phyloP scores from a whole-genome alignment of 2,888 invertebrate species.

The Melanostoma mellinum region DNA sequence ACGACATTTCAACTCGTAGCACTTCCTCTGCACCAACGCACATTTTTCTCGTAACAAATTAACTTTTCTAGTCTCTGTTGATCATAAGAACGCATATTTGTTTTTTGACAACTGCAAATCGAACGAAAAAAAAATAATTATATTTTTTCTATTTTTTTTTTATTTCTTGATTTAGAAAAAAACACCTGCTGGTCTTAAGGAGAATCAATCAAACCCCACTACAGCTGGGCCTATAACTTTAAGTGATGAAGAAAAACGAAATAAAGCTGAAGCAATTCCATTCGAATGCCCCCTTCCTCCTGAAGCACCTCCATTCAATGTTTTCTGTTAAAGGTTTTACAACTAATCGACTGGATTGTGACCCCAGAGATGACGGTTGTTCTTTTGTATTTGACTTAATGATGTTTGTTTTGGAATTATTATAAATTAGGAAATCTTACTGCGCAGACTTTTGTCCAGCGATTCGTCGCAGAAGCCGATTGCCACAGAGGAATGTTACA shows the following conservation, averaged over 20 bases:
- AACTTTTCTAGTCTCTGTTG: no score
- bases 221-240: slow-evolving; percentile 46
- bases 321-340: no score
- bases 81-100: background rate
- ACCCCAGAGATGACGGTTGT: slow-evolving; percentile 46
- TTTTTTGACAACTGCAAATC: background rate
- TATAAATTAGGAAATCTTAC: slow-evolving; percentile 34
- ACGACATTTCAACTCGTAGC: no score
- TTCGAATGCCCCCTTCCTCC: slow-evolving; percentile 13
- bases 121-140: background rate
- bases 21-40: no score
- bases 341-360: slow-evolving; percentile 20
- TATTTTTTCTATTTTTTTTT: slow-evolving; percentile 32
- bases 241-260: slow-evolving; percentile 33
- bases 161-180: slow-evolving; percentile 57
- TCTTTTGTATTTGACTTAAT: slow-evolving; percentile 27
- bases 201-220: slow-evolving; percentile 57
- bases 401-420: slow-evolving; percentile 39
- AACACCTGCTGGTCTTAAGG: slow-evolving; percentile 23
- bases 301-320: slow-evolving; percentile 13
- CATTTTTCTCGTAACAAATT: no score
- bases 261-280: slow-evolving; percentile 32
- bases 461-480: slow-evolving; percentile 92
- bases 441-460: slow-evolving; percentile 64
- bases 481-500: slow-evolving; percentile 96